A percentile compares a stretch with the other conserved stretches of the same genome.
These are phyloP conservation scores for Micoletzkya japonica DNA, from an alignment of 2,888 invertebrate species.

Conservation along the genomic window DNA sequence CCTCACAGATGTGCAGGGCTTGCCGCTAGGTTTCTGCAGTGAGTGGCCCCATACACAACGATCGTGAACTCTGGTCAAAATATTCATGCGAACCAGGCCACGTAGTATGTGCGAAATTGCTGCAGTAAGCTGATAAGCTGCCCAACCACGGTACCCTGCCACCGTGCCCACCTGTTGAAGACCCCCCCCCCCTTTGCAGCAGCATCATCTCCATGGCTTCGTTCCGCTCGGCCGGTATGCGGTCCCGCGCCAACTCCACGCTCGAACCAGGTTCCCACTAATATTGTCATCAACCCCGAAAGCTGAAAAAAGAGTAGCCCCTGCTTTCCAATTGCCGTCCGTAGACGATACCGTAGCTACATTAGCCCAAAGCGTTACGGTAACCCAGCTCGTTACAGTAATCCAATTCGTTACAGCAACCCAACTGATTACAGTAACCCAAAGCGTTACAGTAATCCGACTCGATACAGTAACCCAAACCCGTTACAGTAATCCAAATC, in stretches of 20 bases:
- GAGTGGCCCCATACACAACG: too few species aligned
- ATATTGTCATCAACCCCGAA: neutral
- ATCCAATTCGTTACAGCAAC: conserved; percentile 25
- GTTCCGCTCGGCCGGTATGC: conserved; percentile 38
- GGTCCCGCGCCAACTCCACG: conserved; percentile 46
- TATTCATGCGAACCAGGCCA: too few species aligned
- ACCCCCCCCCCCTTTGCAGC: conserved; percentile 31
- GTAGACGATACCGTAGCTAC: neutral
- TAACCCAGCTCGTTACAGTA: conserved; percentile 20
- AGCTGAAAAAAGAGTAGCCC: too few species aligned
- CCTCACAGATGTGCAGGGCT: too few species aligned
- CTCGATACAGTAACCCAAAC: neutral
- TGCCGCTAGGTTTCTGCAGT: too few species aligned
- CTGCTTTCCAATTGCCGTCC: neutral
- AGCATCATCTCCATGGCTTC: conserved; percentile 52
- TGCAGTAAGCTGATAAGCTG: neutral
- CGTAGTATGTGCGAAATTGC: too few species aligned
- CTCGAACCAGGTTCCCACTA: conserved; percentile 37
- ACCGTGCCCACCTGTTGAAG: neutral
- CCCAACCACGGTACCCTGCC: neutral
- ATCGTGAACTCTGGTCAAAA: too few species aligned
- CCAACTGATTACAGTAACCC: neutral
- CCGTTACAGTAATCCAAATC: conserved; percentile 28
- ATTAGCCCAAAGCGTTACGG: neutral
- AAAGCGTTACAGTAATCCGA: neutral